Evolutionary conservation across 2,797 vertebrate genomes (phyloP).

Genomic region (Sciurus vulgaris): DNA sequence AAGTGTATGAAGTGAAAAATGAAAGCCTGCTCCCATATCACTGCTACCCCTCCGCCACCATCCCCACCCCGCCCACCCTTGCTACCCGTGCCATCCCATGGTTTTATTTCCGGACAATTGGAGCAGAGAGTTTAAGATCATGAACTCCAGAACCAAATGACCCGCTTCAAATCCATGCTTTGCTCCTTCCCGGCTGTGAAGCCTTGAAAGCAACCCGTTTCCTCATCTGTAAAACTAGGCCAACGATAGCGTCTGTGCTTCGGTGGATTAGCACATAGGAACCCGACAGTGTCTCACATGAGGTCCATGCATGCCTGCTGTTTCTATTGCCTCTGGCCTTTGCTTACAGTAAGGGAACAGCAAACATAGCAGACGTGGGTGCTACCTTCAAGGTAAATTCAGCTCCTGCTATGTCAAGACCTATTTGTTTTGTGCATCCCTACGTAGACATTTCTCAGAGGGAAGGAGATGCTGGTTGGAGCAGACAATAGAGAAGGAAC

Average conservation of each 20-base stretch:
- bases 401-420: background rate
- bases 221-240: slow-evolving; percentile 22
- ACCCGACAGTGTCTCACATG: background rate
- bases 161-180: background rate
- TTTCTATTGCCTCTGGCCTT: background rate
- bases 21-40: background rate
- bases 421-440: background rate
- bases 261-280: background rate
- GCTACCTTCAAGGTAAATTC: background rate
- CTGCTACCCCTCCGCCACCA: too few species aligned
- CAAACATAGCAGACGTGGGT: background rate
- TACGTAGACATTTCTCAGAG: background rate
- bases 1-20: background rate
- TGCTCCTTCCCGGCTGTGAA: background rate
- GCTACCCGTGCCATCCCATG: background rate
- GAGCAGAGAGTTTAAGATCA: slow-evolving; percentile 11
- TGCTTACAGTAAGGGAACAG: background rate
- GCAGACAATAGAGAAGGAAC: background rate
- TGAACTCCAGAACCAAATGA: background rate
- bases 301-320: background rate
- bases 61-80: background rate
- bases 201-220: background rate
- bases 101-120: slow-evolving; percentile 7
- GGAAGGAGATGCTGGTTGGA: background rate
- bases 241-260: background rate